phyloP scores from a whole-genome alignment of 2,888 invertebrate species.

The Pseudococcus viburni region DNA sequence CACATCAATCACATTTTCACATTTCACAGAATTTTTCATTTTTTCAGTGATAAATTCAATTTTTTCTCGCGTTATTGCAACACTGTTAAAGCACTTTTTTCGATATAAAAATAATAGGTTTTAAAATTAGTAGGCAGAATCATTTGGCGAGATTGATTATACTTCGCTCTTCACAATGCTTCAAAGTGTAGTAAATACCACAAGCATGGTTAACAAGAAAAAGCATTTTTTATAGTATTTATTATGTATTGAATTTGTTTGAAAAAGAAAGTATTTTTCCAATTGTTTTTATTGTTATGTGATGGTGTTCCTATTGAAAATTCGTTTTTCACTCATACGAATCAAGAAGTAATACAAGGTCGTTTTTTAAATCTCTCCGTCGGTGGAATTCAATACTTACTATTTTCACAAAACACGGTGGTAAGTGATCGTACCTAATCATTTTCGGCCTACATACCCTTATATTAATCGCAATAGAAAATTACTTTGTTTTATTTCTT shows the following conservation, averaged over 20 bases:
- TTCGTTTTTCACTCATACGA: neutral
- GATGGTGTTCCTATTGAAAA: neutral
- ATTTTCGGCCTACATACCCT: conserved; percentile 30
- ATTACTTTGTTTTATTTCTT: neutral
- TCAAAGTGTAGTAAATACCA: conserved; percentile 3
- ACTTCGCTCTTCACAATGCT: neutral
- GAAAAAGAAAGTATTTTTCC: neutral
- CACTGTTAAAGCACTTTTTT: neutral
- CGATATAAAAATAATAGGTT: neutral
- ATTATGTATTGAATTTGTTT: neutral
- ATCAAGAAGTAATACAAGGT: neutral
- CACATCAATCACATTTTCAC: no score
- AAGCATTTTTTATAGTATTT: conserved; percentile 15
- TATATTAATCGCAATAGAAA: neutral
- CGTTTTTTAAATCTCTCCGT: neutral
- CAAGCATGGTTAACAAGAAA: neutral
- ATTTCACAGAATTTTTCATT: no score
- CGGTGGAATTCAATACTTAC: neutral
- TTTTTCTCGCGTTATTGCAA: neutral
- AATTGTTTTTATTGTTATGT: neutral
- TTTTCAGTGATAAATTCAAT: no score
- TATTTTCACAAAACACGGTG: neutral
- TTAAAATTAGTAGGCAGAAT: neutral
- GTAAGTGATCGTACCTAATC: conserved; percentile 26
- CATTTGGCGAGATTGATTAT: neutral